Base-by-base conservation (phyloP, 2,797 vertebrate species). In the Chromis chromis region DNA sequence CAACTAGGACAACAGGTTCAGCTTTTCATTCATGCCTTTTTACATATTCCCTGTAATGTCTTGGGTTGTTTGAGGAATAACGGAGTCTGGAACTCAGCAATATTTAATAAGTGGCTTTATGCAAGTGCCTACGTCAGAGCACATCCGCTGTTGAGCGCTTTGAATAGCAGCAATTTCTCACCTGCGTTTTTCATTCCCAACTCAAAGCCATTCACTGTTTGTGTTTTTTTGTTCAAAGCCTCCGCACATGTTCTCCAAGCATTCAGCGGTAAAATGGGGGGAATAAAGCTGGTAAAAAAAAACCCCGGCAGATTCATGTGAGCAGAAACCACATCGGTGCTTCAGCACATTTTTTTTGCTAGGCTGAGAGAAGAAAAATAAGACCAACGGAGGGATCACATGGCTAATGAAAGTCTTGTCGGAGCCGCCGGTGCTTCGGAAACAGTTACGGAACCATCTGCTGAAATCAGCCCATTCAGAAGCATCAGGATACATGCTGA, bases 371-470 rank as follows among this genome's bases (percentile, higher is more conserved):
- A 63, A 73, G 46, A 68, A 70, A 79, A 72, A 66, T 24, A 40
- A 76, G 68, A 79, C 67, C 70, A 74, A 66, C n/a, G 28, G 66
- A 65, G 63, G 83, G 71, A 74, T 80, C 76, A 69, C 57, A 65
- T 36, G 19, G 76, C 70, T 78, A 76, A 79, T 74, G 62, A 83
- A 80, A 74, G 64, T 84, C 87, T 64, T 82, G 64, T 24, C 11
- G 59, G 58, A 74, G 64, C 77, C 4, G 22, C 27, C 5, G 25
- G 31, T 55, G 36, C 60, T 70, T 49, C 53, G 13, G 65, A 67
- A 80, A 52, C 54, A 65, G 24, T 44, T 28, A 42, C 53, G 39
- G 48, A 86, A 78, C 65, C 76, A 76, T 83, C 78, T 74, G 76
- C 53, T 74, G 36, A 60, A n/a, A 59, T 48, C 16, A 1, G 36